Evolutionary conservation across 2,888 invertebrate genomes (phyloP).

Genomic region (Nemurella pictetii): DNA sequence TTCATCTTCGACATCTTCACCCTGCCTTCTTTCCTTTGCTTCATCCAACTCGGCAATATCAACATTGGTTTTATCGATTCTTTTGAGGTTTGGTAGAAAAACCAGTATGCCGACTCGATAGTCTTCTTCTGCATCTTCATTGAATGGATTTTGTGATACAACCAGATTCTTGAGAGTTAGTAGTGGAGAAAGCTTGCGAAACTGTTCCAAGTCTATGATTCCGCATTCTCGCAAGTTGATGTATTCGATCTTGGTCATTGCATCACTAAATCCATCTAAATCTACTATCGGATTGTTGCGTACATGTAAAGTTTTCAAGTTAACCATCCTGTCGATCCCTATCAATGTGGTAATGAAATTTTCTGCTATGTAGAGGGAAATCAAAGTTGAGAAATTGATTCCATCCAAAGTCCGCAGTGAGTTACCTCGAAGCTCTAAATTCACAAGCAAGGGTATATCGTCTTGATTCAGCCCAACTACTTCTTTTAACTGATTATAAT

Average conservation of each 20-base stretch:
- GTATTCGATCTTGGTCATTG: neutral
- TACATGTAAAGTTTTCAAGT: neutral
- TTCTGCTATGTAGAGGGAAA: neutral
- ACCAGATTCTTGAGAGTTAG: neutral
- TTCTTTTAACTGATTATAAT: conserved; percentile 3
- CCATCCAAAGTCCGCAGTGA: neutral
- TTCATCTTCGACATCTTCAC: neutral
- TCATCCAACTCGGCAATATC: neutral
- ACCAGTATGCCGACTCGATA: neutral
- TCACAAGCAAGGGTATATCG: neutral
- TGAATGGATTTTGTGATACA: neutral
- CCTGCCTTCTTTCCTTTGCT: neutral
- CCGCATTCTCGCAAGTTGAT: neutral
- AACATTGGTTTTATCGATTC: neutral
- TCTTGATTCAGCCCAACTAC: neutral
- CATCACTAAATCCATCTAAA: neutral
- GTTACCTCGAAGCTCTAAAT: neutral
- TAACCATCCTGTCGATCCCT: neutral
- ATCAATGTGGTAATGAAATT: neutral
- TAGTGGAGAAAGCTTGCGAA: neutral
- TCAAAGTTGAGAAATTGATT: neutral
- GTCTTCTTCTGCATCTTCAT: conserved; percentile 10
- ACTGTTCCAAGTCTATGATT: neutral
- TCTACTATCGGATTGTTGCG: neutral
- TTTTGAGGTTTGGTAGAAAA: neutral